Evolutionary conservation across 2,797 vertebrate species (phyloP).

Genomic region (Arvicola amphibius): DNA sequence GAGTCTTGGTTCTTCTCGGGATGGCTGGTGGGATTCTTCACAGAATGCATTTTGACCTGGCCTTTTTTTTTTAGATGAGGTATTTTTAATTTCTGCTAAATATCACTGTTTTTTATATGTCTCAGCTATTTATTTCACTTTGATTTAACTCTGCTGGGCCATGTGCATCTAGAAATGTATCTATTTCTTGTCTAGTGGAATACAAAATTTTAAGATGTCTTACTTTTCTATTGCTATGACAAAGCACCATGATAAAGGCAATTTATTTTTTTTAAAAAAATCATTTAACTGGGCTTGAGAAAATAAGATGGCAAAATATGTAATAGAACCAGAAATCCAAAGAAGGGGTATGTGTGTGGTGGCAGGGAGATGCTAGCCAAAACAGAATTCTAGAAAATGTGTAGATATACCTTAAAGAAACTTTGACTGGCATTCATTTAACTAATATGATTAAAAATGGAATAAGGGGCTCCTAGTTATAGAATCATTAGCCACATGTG

Average conservation of each 20-base stretch:
- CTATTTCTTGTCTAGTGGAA: background rate
- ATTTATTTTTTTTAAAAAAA: background rate
- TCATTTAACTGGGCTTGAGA: background rate
- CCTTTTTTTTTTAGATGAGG: background rate
- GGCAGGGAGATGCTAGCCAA: background rate
- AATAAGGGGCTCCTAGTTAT: background rate
- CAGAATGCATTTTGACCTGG: background rate
- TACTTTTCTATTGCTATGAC: background rate
- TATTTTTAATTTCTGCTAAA: background rate
- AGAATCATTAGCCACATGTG: background rate
- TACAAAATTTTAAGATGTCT: background rate
- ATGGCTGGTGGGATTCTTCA: background rate
- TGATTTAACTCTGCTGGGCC: background rate
- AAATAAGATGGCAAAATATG: background rate
- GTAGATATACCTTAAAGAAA: background rate
- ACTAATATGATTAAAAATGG: background rate
- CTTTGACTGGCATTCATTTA: background rate
- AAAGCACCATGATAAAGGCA: too few species aligned
- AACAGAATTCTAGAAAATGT: background rate
- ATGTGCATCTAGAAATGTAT: background rate
- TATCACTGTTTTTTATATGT: background rate
- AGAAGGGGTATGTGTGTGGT: background rate
- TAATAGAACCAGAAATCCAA: conserved; percentile 16
- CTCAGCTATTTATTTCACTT: background rate
- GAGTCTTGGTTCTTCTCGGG: background rate